phyloP scores from a whole-genome alignment of 2,797 vertebrate genomes.

The Myotis planiceps region DNA sequence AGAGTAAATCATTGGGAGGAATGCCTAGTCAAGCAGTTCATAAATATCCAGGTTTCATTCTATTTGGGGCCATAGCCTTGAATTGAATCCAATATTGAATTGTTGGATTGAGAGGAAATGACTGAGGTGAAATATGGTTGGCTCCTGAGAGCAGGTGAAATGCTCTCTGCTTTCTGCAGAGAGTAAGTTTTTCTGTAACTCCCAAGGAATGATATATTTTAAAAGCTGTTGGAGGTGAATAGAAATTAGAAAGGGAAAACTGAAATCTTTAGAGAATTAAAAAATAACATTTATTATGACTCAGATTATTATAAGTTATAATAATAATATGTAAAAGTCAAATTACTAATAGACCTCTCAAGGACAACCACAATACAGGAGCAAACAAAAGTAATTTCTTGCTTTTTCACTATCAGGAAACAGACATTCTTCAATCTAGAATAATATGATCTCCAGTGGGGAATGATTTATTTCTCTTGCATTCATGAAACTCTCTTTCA shows the following conservation, averaged over 20 bases:
- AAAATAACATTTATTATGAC: constrained; percentile 43
- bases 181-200: constrained; percentile 53
- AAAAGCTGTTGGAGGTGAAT: constrained; percentile 28
- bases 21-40: constrained; percentile 37
- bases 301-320: background rate
- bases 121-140: constrained; percentile 50
- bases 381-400: constrained; percentile 63
- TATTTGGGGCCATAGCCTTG: constrained; percentile 33
- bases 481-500: constrained; percentile 67
- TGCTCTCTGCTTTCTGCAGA: constrained; percentile 8
- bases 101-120: constrained; percentile 54
- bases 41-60: constrained; percentile 65
- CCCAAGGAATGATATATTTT: constrained; percentile 11
- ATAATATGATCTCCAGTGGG: constrained; percentile 63
- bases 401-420: constrained; percentile 65
- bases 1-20: constrained; percentile 59
- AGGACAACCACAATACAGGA: constrained; percentile 42
- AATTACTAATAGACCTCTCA: constrained; percentile 43
- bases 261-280: constrained; percentile 30
- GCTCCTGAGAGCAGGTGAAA: constrained; percentile 17
- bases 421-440: constrained; percentile 56
- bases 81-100: constrained; percentile 59
- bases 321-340: background rate
- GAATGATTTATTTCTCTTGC: constrained; percentile 65
- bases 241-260: constrained; percentile 19